These are phyloP conservation scores for Bibio marci DNA, from an alignment of 2,888 invertebrate genomes.

Conservation along the genomic window DNA sequence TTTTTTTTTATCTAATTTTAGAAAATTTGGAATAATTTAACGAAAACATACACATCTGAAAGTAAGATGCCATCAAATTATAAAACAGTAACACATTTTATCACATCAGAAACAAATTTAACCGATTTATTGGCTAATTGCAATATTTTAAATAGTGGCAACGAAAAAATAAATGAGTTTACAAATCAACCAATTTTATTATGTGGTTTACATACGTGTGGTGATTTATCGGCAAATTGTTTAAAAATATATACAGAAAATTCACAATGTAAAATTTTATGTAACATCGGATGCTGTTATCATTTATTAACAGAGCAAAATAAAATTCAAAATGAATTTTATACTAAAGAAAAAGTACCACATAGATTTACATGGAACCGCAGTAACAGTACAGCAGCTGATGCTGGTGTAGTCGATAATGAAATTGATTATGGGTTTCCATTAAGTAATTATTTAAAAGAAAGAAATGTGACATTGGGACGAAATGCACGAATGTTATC, in stretches of 20 bases:
- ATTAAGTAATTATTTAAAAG: constrained; percentile 40
- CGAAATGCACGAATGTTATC: constrained; percentile 74
- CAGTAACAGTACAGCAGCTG: constrained; percentile 5
- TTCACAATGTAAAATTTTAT: constrained; percentile 37
- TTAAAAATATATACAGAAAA: constrained; percentile 47
- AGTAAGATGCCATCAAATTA: constrained; percentile 22
- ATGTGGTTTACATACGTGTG: constrained; percentile 78
- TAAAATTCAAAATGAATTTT: too few species aligned
- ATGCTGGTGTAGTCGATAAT: constrained; percentile 21
- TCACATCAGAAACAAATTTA: constrained; percentile 41
- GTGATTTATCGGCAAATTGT: constrained; percentile 58
- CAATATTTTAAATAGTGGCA: constrained; percentile 28
- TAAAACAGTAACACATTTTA: constrained; percentile 41
- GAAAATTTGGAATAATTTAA: constrained; percentile 36
- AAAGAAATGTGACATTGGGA: constrained; percentile 36
- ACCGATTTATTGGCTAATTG: constrained; percentile 24
- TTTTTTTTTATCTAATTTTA: background rate
- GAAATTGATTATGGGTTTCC: constrained; percentile 40
- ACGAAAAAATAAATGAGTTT: constrained; percentile 4
- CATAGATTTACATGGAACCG: too few species aligned
- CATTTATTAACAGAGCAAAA: constrained; percentile 61
- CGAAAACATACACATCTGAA: constrained; percentile 10
- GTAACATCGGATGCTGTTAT: constrained; percentile 83
- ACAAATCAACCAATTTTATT: constrained; percentile 28
- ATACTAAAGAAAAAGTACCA: too few species aligned